Base-by-base conservation (phyloP, 23 tunicate species). In the Corella eumyota region DNA sequence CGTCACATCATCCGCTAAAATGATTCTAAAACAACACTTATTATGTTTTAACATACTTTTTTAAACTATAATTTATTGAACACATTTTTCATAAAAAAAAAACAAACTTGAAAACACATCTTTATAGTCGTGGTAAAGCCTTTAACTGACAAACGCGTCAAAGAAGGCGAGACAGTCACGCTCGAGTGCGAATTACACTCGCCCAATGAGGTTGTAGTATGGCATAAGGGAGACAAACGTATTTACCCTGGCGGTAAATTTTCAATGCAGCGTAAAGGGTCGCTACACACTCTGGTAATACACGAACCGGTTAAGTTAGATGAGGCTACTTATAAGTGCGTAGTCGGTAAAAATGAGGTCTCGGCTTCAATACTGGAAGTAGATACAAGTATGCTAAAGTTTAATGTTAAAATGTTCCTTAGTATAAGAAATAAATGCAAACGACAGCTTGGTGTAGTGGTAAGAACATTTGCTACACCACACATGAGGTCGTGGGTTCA, bases 281-380 rank as follows among this genome's bases (percentile, higher is more conserved):
- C 67, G 2, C 47, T 60, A 34, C 80, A 51, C 22, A 61, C 60
- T 20, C 33, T 90, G 5, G 62, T 78, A 11, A 79, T 90, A 25
- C 27, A 15, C 36, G 97, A 79, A 34, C 69, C 80, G 0, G 49
- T 66, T 1, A 68, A 90, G 56, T 33, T 48, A 32, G 97, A 90
- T 62, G 80, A 73, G 32, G 88, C 84, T 1, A 73, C 46, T 25
- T 90, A 90, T 44, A 63, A 83, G n/a, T 90, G 97, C 67, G 77
- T 77, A 5, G 67, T 84, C 60, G 75, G 75, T 54, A 54, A 58
- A 22, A 61, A 75, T 47, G 76, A 37, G 25, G 17, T 33, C 27
- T 51, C 81, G n/a, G 60, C 82, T 19, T 38, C 81, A 3, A 32
- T 28, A 13, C 19, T 84, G n/a, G 56, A 62, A 34, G 64, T 84